Percentiles rank a stretch among this genome's conserved stretches.
These are phyloP conservation scores for Gadopsis marmoratus DNA, from an alignment of 2,797 vertebrate genomes.

Conservation along the genomic window DNA sequence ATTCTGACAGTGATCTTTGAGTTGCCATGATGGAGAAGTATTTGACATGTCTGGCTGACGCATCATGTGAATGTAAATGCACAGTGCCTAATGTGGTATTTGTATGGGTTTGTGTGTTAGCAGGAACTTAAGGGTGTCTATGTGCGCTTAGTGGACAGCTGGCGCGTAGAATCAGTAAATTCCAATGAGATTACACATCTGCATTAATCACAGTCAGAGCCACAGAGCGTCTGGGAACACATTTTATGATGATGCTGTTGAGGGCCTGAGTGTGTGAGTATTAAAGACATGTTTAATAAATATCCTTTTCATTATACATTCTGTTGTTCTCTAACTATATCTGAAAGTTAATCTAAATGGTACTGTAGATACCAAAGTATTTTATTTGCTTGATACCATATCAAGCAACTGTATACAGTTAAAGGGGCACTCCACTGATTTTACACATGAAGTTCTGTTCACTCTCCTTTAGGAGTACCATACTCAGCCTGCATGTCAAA, in stretches of 20 bases:
- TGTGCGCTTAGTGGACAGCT: slow-evolving; percentile 72
- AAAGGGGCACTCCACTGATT: not conserved
- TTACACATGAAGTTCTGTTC: not conserved
- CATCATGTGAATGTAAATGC: slow-evolving; percentile 30
- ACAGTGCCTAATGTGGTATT: slow-evolving; percentile 18
- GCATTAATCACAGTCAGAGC: slow-evolving; percentile 75
- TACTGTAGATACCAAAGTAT: not conserved
- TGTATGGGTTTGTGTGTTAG: slow-evolving; percentile 35
- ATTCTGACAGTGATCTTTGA: slow-evolving; percentile 1
- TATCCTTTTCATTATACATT: slow-evolving; percentile 18
- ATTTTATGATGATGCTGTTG: slow-evolving; percentile 68
- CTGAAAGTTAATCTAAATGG: not conserved
- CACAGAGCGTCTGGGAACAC: slow-evolving; percentile 55
- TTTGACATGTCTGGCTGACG: slow-evolving; percentile 3
- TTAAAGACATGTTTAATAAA: slow-evolving; percentile 48
- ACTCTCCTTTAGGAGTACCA: not conserved
- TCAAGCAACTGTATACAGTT: not conserved
- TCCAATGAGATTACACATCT: slow-evolving; percentile 83
- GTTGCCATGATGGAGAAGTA: not conserved
- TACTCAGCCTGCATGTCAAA: not conserved
- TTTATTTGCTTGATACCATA: not conserved
- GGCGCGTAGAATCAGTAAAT: slow-evolving; percentile 70
- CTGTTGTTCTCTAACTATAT: slow-evolving; percentile 12
- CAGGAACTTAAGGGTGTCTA: slow-evolving; percentile 44
- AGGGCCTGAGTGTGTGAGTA: slow-evolving; percentile 30